Evolutionary conservation across 2,797 vertebrate species (phyloP).

Genomic region (Nothura maculosa): DNA sequence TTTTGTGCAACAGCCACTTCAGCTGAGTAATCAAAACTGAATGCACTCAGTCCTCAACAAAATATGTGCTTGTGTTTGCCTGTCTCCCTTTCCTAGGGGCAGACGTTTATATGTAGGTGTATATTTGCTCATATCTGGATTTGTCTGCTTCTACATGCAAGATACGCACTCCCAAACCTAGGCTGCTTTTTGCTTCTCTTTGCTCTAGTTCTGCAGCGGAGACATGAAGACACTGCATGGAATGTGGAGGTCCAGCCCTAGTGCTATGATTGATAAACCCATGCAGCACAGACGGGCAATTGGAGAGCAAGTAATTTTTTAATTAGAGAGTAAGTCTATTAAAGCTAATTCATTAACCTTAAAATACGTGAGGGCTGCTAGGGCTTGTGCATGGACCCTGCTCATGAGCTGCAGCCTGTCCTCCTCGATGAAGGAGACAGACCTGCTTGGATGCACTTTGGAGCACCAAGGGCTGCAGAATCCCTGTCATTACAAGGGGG

Average conservation of each 20-base stretch:
- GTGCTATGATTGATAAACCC: neutral
- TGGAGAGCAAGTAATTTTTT: accelerated
- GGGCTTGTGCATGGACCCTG: neutral
- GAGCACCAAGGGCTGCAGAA: neutral
- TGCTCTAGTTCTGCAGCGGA: neutral
- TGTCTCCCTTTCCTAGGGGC: neutral
- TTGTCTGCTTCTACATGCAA: neutral
- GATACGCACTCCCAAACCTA: neutral
- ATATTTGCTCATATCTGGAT: neutral
- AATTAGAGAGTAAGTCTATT: neutral
- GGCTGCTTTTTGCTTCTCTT: neutral
- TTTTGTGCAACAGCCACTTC: neutral
- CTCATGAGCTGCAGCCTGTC: neutral
- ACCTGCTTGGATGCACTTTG: neutral
- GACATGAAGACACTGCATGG: accelerated
- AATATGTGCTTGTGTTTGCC: neutral
- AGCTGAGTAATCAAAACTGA: too few relatives aligned
- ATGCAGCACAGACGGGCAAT: neutral
- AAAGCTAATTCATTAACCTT: neutral
- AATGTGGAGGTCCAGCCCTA: neutral
- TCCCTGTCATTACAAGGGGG: neutral
- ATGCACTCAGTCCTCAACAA: neutral
- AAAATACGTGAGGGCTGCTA: accelerated
- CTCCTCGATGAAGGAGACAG: neutral
- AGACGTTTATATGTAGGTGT: accelerated